These are phyloP conservation scores for Eristalis pertinax DNA, from an alignment of 2,888 invertebrate genomes.

Conservation along the genomic window DNA sequence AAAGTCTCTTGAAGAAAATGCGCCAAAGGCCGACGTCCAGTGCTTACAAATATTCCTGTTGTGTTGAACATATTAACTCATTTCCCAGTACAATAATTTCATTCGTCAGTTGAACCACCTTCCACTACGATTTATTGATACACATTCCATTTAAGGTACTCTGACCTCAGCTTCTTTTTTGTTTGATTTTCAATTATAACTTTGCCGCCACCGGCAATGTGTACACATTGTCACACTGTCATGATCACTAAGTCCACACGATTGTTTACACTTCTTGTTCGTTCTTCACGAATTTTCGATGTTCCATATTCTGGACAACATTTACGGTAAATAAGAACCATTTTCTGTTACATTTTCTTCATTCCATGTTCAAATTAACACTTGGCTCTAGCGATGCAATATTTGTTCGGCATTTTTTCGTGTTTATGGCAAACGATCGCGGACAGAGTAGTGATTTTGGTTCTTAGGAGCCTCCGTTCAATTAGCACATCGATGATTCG, in stretches of 20 bases:
- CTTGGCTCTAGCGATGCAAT: slow-evolving; percentile 8
- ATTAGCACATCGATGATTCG: slow-evolving; percentile 33
- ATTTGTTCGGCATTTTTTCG: neutral
- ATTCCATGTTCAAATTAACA: slow-evolving; percentile 16
- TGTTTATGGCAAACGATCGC: neutral
- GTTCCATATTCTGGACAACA: neutral
- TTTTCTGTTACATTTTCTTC: slow-evolving; percentile 12
- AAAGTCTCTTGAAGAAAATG: no score
- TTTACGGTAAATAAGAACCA: neutral
- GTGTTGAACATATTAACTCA: neutral
- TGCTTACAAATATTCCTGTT: no score
- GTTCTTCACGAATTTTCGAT: slow-evolving; percentile 3
- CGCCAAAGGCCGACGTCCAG: no score
- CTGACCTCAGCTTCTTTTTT: neutral
- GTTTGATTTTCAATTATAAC: neutral
- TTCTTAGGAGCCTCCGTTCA: neutral
- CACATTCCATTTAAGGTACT: neutral
- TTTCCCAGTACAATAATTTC: neutral
- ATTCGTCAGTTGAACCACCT: neutral
- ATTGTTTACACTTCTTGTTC: neutral
- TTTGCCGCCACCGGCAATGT: neutral
- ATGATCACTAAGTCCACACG: neutral
- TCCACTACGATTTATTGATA: neutral
- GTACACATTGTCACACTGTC: neutral
- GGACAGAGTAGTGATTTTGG: neutral